Evolutionary conservation across 1,140 invertebrate genomes (phyloP).

Genomic region (Euwallacea similis): DNA sequence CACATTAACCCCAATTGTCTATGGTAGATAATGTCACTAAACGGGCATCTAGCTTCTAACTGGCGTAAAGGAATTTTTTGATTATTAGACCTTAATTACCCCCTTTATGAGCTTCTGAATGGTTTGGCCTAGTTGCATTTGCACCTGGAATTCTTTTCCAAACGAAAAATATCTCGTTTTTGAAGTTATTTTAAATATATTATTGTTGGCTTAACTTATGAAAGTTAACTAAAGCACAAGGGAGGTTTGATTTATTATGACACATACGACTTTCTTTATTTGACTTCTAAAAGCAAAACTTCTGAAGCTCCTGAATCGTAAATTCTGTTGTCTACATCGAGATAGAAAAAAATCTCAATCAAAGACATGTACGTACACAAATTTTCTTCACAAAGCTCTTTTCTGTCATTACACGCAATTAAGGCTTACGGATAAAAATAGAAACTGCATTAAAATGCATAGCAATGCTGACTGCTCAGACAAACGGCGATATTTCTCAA

Average conservation of each 20-base stretch:
- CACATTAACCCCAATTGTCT: slow-evolving; percentile 23
- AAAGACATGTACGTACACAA: background rate
- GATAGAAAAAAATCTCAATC: too few relatives aligned
- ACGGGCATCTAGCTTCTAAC: background rate
- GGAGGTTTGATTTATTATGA: too few relatives aligned
- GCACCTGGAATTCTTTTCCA: too few relatives aligned
- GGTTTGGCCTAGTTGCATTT: background rate
- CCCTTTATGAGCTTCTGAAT: background rate
- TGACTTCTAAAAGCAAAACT: too few relatives aligned
- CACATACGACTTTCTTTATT: too few relatives aligned
- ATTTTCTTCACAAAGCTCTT: slow-evolving; percentile 2
- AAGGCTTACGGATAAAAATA: slow-evolving; percentile 3
- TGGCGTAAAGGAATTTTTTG: slow-evolving; percentile 17
- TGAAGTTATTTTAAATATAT: too few relatives aligned
- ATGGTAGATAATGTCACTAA: slow-evolving; percentile 16
- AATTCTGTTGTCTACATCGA: too few relatives aligned
- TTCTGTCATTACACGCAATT: background rate
- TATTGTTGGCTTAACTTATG: too few relatives aligned
- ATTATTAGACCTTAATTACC: slow-evolving; percentile 21
- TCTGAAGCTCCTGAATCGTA: too few relatives aligned
- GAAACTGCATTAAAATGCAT: slow-evolving; percentile 19
- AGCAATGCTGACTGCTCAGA: slow-evolving; percentile 12
- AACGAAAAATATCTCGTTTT: too few relatives aligned
- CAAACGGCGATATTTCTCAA: slow-evolving; percentile 25
- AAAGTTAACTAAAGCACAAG: too few relatives aligned